These are phyloP conservation scores for Nixonia krombeini DNA, from an alignment of 1,140 invertebrate species.

Conservation along the genomic window DNA sequence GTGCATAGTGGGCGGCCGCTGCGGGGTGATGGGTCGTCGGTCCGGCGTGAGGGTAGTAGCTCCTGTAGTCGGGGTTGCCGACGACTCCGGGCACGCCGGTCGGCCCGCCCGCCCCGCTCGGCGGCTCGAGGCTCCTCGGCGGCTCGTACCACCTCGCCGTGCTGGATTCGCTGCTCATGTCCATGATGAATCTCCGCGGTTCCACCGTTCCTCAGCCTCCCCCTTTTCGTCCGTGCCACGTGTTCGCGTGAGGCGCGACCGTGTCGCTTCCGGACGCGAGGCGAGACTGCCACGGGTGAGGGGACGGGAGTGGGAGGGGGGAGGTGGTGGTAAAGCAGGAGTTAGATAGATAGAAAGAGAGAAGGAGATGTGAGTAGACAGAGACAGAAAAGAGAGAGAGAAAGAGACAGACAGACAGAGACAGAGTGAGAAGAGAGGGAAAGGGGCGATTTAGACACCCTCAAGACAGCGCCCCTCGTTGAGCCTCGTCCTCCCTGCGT, in stretches of 20 bases:
- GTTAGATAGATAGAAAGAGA: slow-evolving; percentile 2
- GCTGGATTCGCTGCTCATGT: slow-evolving; percentile 71
- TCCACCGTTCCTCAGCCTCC: not conserved
- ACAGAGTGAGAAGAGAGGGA: slow-evolving; percentile 16
- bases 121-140: slow-evolving; percentile 65
- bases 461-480: slow-evolving; percentile 32
- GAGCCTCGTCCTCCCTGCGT: slow-evolving; percentile 30
- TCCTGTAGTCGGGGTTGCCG: slow-evolving; percentile 67
- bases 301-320: too few species aligned
- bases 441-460: slow-evolving; percentile 24
- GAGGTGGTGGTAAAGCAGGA: too few species aligned
- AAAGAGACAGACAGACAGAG: not conserved
- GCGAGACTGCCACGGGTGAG: too few species aligned
- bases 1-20: slow-evolving; percentile 68
- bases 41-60: slow-evolving; percentile 68
- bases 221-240: not conserved
- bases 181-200: slow-evolving; percentile 64
- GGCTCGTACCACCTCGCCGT: slow-evolving; percentile 70
- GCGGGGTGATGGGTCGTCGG: slow-evolving; percentile 67
- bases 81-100: slow-evolving; percentile 58
- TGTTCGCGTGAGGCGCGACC: not conserved
- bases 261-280: not conserved
- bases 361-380: slow-evolving; percentile 7
- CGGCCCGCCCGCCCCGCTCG: slow-evolving; percentile 55
- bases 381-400: slow-evolving; percentile 3